A percentile compares a stretch with the other conserved stretches of the same genome.
Conservation (phyloP, 2,888 invertebrate genomes). For the Phengaris arion region DNA sequence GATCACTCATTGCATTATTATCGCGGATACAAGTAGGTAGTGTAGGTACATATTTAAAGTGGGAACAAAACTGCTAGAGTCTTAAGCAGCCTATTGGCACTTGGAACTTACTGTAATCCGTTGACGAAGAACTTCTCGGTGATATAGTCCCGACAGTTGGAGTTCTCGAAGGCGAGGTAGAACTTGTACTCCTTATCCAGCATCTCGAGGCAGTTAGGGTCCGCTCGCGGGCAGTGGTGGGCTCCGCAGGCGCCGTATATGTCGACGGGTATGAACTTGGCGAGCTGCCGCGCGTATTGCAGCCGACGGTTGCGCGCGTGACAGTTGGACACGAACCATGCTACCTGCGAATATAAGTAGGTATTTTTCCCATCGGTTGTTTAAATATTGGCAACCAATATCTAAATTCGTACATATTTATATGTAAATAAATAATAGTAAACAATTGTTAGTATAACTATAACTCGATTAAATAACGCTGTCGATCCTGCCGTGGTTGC, state of each 20-base stretch:
- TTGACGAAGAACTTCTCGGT: slow-evolving; percentile 98
- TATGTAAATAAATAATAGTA: too few relatives aligned
- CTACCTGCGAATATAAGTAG: slow-evolving; percentile 78
- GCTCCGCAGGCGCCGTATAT: slow-evolving; percentile 95
- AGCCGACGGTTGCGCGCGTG: slow-evolving; percentile 94
- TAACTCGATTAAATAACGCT: too few relatives aligned
- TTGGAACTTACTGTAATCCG: slow-evolving; percentile 86
- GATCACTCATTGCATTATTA: too few relatives aligned
- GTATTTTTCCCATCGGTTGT: too few relatives aligned
- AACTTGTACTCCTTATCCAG: slow-evolving; percentile 96
- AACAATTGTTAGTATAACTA: too few relatives aligned
- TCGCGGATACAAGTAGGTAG: too few relatives aligned
- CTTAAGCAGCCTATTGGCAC: too few relatives aligned
- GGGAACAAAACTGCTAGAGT: too few relatives aligned
- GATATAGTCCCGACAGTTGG: slow-evolving; percentile 96
- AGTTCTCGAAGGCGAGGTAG: slow-evolving; percentile 98
- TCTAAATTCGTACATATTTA: too few relatives aligned
- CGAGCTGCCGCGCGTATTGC: slow-evolving; percentile 91
- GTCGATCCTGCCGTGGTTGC: too few relatives aligned
- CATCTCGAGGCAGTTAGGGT: slow-evolving; percentile 93
- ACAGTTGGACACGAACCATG: slow-evolving; percentile 99
- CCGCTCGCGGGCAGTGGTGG: slow-evolving; percentile 89
- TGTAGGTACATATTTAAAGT: too few relatives aligned
- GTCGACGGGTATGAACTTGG: slow-evolving; percentile 92
- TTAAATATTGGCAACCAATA: too few relatives aligned